Evolutionary conservation across 2,888 invertebrate genomes (phyloP).

Genomic region (Hydroisotoma schaefferi): DNA sequence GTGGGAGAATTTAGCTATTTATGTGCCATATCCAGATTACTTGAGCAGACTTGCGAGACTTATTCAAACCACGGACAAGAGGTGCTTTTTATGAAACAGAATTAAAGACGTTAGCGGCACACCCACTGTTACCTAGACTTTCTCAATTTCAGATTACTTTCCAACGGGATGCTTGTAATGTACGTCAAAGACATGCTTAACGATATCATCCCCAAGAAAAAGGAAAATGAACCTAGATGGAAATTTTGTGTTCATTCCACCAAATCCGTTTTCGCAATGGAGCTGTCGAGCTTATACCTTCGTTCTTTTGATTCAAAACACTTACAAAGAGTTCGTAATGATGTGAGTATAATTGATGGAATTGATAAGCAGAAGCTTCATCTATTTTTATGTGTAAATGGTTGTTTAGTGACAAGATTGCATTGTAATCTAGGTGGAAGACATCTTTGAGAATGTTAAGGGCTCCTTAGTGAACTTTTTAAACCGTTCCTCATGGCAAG

Average conservation of each 20-base stretch:
- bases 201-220: slow-evolving; percentile 54
- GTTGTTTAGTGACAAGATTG: too few relatives aligned
- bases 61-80: slow-evolving; percentile 43
- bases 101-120: slow-evolving; percentile 2
- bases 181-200: slow-evolving; percentile 55
- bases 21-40: slow-evolving; percentile 51
- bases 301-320: slow-evolving; percentile 4
- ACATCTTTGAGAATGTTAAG: slow-evolving; percentile 54
- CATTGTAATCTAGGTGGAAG: slow-evolving; percentile 39
- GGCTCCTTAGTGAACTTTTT: slow-evolving; percentile 51
- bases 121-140: slow-evolving; percentile 3
- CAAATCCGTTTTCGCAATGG: slow-evolving; percentile 49
- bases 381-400: neutral
- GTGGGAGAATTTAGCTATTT: slow-evolving; percentile 49
- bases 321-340: neutral
- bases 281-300: slow-evolving; percentile 53
- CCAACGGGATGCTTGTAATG: slow-evolving; percentile 56
- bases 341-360: too few relatives aligned
- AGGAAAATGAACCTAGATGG: slow-evolving; percentile 38
- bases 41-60: slow-evolving; percentile 50
- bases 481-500: slow-evolving; percentile 44
- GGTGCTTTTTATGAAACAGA: slow-evolving; percentile 30
- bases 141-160: slow-evolving; percentile 52
- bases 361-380: too few relatives aligned
- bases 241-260: slow-evolving; percentile 49